Evolutionary conservation across 2,113 vertebrate species (phyloP).

Genomic region (Chascanopsetta lugubris): DNA sequence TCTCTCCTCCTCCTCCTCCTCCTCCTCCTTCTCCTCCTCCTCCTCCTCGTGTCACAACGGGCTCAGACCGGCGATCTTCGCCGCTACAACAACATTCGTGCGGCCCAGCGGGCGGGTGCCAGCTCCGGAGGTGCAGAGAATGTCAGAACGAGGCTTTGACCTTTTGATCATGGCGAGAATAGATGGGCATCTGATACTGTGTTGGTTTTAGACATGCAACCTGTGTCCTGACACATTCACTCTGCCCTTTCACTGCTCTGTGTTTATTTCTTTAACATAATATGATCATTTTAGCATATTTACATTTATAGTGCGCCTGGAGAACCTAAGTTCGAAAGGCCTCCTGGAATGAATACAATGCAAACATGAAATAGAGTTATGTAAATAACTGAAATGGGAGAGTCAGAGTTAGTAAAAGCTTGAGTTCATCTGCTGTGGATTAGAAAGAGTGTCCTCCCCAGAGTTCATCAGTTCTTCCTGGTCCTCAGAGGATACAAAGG

Average conservation of each 20-base stretch:
- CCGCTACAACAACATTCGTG: conserved; percentile 65
- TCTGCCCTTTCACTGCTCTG: conserved; percentile 54
- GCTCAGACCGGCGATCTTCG: conserved; percentile 51
- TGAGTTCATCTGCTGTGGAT: too few species aligned
- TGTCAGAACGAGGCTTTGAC: conserved; percentile 72
- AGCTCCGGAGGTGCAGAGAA: conserved; percentile 68
- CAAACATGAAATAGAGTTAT: not conserved
- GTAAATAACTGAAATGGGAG: too few species aligned
- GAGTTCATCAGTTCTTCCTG: too few species aligned
- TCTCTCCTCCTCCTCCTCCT: too few species aligned
- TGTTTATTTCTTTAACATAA: not conserved
- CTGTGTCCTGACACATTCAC: conserved; percentile 57
- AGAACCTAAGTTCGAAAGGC: not conserved
- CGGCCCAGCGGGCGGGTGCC: conserved; percentile 2
- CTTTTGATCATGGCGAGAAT: conserved; percentile 71
- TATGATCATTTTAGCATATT: not conserved
- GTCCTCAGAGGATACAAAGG: too few species aligned
- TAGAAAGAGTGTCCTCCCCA: too few species aligned
- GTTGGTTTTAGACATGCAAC: conserved; percentile 49
- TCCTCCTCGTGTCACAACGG: conserved; percentile 18
- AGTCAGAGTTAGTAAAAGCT: too few species aligned
- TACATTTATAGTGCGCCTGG: not conserved
- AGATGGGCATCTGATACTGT: conserved; percentile 62
- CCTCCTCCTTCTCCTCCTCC: too few species aligned
- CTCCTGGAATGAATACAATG: not conserved